These are phyloP conservation scores for Platycheirus albimanus DNA, from an alignment of 2,888 invertebrate genomes.

Conservation along the genomic window DNA sequence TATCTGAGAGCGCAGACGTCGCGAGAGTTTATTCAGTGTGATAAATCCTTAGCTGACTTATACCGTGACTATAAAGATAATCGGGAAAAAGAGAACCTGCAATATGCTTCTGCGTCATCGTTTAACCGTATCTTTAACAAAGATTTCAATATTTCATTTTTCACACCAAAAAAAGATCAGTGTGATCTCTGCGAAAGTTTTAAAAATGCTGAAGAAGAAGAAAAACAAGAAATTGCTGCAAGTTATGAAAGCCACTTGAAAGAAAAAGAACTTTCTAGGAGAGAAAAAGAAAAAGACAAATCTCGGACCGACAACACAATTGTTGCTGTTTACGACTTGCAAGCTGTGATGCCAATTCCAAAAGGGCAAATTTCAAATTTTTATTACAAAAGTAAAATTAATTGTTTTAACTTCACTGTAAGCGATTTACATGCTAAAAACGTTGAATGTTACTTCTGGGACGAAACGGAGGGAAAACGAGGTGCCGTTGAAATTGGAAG, in stretches of 20 bases:
- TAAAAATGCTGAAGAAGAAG: not conserved
- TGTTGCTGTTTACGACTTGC: conserved; percentile 3
- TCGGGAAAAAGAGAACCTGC: not conserved
- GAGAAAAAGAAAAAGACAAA: conserved; percentile 1
- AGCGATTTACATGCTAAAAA: conserved; percentile 12
- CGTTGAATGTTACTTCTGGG: conserved; percentile 24
- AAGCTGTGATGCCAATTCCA: conserved; percentile 2
- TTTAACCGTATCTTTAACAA: conserved; percentile 1
- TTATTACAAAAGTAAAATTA: conserved; percentile 8
- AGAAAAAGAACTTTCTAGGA: not conserved
- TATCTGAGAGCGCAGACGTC: conserved; percentile 12
- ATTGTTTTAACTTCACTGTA: conserved; percentile 13
- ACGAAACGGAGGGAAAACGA: conserved; percentile 28
- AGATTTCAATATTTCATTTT: not conserved
- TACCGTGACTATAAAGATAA: conserved; percentile 10
- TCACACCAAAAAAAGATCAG: conserved; percentile 3
- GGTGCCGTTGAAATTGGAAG: conserved; percentile 21
- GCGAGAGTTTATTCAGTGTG: conserved; percentile 5
- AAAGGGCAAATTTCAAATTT: not conserved
- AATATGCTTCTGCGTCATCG: conserved; percentile 4
- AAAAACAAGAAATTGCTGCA: not conserved
- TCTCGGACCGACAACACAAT: not conserved
- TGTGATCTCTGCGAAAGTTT: conserved; percentile 3
- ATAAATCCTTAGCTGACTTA: conserved; percentile 15
- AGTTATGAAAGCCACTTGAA: not conserved